Base-by-base conservation (phyloP, 2,113 vertebrate genomes). In the Haemorhous mexicanus region DNA sequence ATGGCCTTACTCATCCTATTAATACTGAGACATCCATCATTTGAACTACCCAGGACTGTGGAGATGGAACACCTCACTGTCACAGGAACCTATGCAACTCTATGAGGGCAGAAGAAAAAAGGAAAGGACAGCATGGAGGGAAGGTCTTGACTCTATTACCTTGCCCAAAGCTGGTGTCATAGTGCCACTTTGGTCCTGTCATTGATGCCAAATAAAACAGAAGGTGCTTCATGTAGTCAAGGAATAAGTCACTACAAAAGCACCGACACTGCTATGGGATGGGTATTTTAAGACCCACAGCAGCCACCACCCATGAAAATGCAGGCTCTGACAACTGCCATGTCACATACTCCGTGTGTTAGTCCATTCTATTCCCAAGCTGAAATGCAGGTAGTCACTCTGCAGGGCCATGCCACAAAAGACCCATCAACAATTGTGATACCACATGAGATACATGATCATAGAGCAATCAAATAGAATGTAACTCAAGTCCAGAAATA, bases 321-420 rank as follows among this genome's bases (percentile, higher is more conserved):
- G 39, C 37, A 59, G 67, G 47, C 56, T 78, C 88, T 70, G 68
- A 55, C 46, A 56, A 17, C 9, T 61, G 37, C 28, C 28, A 2
- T 0, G 32, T 20, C 84, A 62, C n/a, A 12, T 2, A 49, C 1
- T 2, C 14, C 47, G 7, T 2, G 11, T 4, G 43, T 26, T 15
- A 33, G 59, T 23, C 16, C 33, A 28, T 44, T 32, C 43, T 23
- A 8, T 15, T 59, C 15, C 49, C 19, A 19, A 18, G 32, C 41
- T 58, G 50, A 74, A 66, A 49, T 27, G 7, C 58, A 85, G 56
- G 47, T 4, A 39, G 35, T 39, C 33, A 10, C 52, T 39, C 56
- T 23, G 43, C 43, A 72, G 52, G 5, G 28, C 16, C 50, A 32
- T 2, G 11, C 26, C 70, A 88, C 50, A 70, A 77, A 58, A 88